phyloP scores from a whole-genome alignment of 2,113 vertebrate species.

The Pandion haliaetus region DNA sequence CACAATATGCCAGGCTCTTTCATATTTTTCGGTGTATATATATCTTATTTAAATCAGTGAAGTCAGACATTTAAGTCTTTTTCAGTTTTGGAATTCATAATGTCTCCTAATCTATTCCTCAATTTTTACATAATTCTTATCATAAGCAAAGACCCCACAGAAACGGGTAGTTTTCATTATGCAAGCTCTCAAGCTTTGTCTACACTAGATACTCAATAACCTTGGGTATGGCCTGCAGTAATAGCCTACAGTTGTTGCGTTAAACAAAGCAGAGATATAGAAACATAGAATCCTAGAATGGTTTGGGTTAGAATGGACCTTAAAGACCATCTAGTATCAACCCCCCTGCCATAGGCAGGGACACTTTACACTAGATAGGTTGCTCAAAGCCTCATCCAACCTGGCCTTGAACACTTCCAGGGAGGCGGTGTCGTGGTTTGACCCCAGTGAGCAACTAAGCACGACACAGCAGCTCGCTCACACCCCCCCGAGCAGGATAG shows the following conservation, averaged over 20 bases:
- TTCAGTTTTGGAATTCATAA: neutral
- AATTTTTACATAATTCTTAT: neutral
- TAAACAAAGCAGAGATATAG: neutral
- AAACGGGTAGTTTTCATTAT: neutral
- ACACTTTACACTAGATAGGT: too few species aligned
- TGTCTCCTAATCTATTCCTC: neutral
- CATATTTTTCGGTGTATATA: neutral
- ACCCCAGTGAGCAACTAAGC: too few species aligned
- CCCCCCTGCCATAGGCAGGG: too few species aligned
- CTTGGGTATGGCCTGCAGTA: neutral
- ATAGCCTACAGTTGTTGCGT: neutral
- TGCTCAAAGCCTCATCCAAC: too few species aligned
- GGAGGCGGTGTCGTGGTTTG: too few species aligned
- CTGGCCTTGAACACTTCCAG: too few species aligned
- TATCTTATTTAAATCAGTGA: neutral
- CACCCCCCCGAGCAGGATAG: too few species aligned
- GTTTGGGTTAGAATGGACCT: too few species aligned
- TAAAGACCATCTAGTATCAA: too few species aligned
- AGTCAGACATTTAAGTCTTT: neutral
- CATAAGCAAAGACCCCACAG: neutral
- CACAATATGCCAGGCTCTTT: neutral
- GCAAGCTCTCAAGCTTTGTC: neutral
- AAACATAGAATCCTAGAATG: too few species aligned
- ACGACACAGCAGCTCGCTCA: too few species aligned
- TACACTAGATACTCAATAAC: neutral